Evolutionary conservation across 2,113 vertebrate species (phyloP), one percentile per base, ranked within the genome.

Genomic region (Muntiacus reevesi): DNA sequence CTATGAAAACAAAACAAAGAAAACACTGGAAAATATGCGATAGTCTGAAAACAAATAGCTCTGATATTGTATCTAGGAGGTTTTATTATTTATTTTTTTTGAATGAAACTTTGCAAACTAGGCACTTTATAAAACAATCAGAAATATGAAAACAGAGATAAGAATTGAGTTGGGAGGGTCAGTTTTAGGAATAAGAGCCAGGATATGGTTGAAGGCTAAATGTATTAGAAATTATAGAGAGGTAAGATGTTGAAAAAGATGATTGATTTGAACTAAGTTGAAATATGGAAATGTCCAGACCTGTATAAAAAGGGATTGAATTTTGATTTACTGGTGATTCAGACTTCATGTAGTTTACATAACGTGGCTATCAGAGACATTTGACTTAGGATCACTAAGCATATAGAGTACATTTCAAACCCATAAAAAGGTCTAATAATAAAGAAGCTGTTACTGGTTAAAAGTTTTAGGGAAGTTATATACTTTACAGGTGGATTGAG

Each of bases 311-410:
- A 87, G n/a, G 95, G 87, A 97, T 97, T 98, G 89, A 10, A 91
- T 97, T 98, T 97, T 98, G 95, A 98, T 97, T 97, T 97, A 98
- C 47, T 89, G 27, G 43, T 45, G 57, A 47, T 89, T 97, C 50
- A 89, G n/a, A 95, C 82, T 94, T 95, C 95, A 95, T 47, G 57
- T 97, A 91, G 96, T 97, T 98, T 97, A 96, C 95, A 97, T 98
- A 94, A 97, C 95, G 45, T 91, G 52, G 62, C 86, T 94, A 97
- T 97, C 52, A 92, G 13, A 25, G 43, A 97, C 87, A n/a, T 93
- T 11, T 83, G 89, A 67, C 50, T 97, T 84, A 84, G 87, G 71
- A 93, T 94, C 78, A 87, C 71, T 76, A 92, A 95, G 33, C 83
- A 91, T 79, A 93, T 84, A 97, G 92, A 97, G 87, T 78, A 93